Conservation (phyloP, 2,888 invertebrate genomes). For the Scaptomyza caliginosa region DNA sequence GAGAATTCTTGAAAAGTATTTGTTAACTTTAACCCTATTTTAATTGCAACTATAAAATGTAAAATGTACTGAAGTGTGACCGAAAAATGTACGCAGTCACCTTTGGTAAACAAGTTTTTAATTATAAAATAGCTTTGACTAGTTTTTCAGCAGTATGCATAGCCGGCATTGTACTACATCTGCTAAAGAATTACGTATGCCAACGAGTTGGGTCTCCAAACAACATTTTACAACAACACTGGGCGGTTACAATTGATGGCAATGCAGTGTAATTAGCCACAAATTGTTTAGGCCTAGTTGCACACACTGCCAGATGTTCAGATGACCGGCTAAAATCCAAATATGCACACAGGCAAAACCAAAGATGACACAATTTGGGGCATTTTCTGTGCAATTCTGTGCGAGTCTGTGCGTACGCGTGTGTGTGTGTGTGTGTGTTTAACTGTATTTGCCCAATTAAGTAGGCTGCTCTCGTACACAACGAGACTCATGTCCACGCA, state of each 20-base stretch:
- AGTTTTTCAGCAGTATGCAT: slow-evolving; percentile 25
- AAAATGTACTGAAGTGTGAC: slow-evolving; percentile 4
- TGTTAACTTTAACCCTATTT: slow-evolving; percentile 2
- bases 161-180: slow-evolving; percentile 5
- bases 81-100: slow-evolving; percentile 17
- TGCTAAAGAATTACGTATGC: slow-evolving; percentile 52
- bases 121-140: slow-evolving; percentile 77
- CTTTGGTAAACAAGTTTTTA: slow-evolving; percentile 65
- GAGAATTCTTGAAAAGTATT: slow-evolving; percentile 3
- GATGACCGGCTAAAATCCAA: slow-evolving; percentile 60
- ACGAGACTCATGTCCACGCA: slow-evolving; percentile 68
- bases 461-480: slow-evolving; percentile 65
- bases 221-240: slow-evolving; percentile 17
- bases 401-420: neutral
- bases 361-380: slow-evolving; percentile 77
- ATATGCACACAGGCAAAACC: slow-evolving; percentile 73
- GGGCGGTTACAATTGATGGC: slow-evolving; percentile 67
- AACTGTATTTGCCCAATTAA: slow-evolving; percentile 71
- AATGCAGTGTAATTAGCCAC: slow-evolving; percentile 78
- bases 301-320: slow-evolving; percentile 54
- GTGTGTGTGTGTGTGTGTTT: slow-evolving; percentile 26
- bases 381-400: slow-evolving; percentile 16
- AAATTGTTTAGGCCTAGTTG: slow-evolving; percentile 79
- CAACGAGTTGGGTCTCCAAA: slow-evolving; percentile 12
- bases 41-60: slow-evolving; percentile 11